Base-by-base conservation (phyloP, 2,888 invertebrate species). In the Selenia dentaria region DNA sequence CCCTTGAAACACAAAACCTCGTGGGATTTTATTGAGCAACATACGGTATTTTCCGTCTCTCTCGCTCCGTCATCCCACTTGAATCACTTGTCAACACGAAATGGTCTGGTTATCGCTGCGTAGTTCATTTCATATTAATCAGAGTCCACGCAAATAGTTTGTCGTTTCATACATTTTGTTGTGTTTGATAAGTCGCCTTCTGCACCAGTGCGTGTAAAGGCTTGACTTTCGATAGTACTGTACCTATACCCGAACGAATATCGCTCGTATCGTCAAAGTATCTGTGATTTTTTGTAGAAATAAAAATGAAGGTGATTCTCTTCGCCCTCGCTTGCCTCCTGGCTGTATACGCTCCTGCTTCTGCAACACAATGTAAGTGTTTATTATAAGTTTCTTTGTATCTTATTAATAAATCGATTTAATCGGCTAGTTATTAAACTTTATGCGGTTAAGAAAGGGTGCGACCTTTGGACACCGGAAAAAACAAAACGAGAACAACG, bases 121-220 rank as follows among this genome's bases (percentile, higher is more conserved):
- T 69, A 88, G 73, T 83, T 70, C 73, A 79, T 73, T 79, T 82
- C 82, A 64, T 68, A 76, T 57, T 73, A 79, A 79, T 74, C 79
- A 64, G 64, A 81, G 66, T 73, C 64, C 63, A 62, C 62, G 63
- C 62, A 67, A 68, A 70, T 72, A 73, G 69, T 67, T 60, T 57
- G 70, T 75, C 71, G 76, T 72, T 75, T 70, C 66, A 12, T 76
- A 69, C n/a, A n/a, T n/a, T n/a, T 70, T 74, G 70, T 76, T 73
- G 70, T 54, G 62, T 69, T 76, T 78, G 74, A 75, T 77, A 79
- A 83, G 92, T 92, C 91, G 94, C 95, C 96, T 96, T 96, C 96
- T 96, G 92, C 94, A 92, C 96, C 96, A 96, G 96, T 96, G 96
- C 91, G 96, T 95, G 95, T 96, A 96, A 96, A 96, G 96, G 96